Conservation (phyloP, 2,113 vertebrate genomes). For the Holacanthus passer region DNA sequence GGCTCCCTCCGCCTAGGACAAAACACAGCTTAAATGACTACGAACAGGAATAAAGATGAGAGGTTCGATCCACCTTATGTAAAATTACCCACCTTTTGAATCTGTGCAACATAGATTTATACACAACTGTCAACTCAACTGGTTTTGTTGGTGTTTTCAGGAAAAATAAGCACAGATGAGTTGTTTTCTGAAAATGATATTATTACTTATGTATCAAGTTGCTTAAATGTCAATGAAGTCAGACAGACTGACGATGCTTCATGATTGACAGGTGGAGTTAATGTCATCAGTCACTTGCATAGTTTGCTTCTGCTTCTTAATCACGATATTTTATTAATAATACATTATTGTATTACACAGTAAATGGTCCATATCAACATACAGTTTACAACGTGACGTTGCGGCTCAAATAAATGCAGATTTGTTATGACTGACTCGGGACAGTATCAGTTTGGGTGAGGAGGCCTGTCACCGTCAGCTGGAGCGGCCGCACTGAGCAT, state of each 20-base stretch:
- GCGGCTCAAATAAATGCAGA: background rate
- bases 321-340: background rate
- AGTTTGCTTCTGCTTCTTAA: background rate
- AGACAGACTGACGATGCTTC: too few species aligned
- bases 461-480: conserved; percentile 66
- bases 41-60: background rate
- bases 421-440: background rate
- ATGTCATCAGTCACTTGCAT: background rate
- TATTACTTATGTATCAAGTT: background rate
- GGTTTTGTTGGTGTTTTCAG: background rate
- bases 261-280: background rate
- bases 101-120: background rate
- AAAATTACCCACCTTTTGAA: background rate
- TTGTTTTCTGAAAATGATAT: background rate
- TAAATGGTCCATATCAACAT: background rate
- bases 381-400: background rate
- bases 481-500: conserved; percentile 68
- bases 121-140: background rate
- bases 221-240: too few species aligned
- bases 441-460: background rate
- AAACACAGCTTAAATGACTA: background rate
- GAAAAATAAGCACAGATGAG: background rate
- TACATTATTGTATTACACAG: background rate
- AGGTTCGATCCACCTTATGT: background rate
- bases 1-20: conserved; percentile 92